phyloP scores from a whole-genome alignment of 2,113 vertebrate species.

The Galeopterus variegatus region DNA sequence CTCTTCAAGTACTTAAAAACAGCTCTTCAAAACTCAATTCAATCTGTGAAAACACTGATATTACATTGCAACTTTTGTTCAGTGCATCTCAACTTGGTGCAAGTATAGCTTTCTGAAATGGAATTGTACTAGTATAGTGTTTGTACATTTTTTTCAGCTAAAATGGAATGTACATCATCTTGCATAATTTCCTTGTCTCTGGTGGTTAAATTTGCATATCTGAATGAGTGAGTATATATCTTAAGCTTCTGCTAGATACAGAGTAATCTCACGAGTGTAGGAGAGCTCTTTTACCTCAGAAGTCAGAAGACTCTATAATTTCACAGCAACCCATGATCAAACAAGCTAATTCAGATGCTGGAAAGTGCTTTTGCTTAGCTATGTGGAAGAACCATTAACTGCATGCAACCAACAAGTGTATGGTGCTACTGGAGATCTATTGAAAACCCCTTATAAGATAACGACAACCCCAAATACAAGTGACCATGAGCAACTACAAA shows the following conservation, averaged over 20 bases:
- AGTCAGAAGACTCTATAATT: constrained; percentile 75
- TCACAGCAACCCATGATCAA: constrained; percentile 74
- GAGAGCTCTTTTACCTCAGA: constrained; percentile 76
- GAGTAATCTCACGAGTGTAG: constrained; percentile 71
- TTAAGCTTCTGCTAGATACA: constrained; percentile 52
- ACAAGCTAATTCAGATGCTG: constrained; percentile 74
- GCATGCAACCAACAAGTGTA: neutral
- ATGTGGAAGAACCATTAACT: neutral
- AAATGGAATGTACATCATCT: constrained; percentile 74
- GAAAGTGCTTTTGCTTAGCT: constrained; percentile 71
- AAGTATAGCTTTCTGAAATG: constrained; percentile 62
- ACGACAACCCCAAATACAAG: neutral
- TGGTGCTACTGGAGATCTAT: constrained; percentile 31
- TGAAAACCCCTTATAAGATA: constrained; percentile 33
- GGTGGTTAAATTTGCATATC: constrained; percentile 74
- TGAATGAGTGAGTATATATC: constrained; percentile 67
- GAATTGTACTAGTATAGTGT: constrained; percentile 59
- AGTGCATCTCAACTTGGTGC: constrained; percentile 53
- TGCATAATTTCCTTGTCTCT: constrained; percentile 78
- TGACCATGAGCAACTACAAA: constrained; percentile 44
- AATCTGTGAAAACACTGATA: constrained; percentile 37
- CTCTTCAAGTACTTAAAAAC: constrained; percentile 65
- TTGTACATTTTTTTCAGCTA: constrained; percentile 70
- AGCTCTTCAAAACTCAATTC: constrained; percentile 54
- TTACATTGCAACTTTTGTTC: constrained; percentile 72